Evolutionary conservation across 2,113 vertebrate genomes (phyloP), one percentile per base, ranked within the genome.

Genomic region (Rhabdomys dilectus): DNA sequence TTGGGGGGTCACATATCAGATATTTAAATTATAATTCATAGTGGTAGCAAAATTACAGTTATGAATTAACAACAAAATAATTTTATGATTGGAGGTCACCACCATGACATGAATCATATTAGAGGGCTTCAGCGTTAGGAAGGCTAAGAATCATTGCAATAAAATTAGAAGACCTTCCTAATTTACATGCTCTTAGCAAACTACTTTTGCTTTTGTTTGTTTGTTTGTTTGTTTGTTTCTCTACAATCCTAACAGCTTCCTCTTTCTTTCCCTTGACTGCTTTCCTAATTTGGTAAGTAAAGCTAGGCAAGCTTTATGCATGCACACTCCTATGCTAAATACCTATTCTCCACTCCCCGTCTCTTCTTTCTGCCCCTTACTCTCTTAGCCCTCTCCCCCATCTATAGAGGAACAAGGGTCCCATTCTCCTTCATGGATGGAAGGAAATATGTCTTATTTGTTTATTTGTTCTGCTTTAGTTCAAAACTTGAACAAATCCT

Each of bases 261-360:
- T 64, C n/a, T 7, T 76, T 77, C 10, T n/a, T 56, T 86, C 26
- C 39, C 75, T 91, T 42, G 17, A 11, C 39, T 94, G 17, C 58
- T 72, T 3, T 5, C 68, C 42, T 26, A 66, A 36, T 15, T 24
- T 58, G 10, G 10, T 5, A 39, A n/a, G 26, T 31, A 73, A 29
- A 64, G 24, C 3, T 73, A 7, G 15, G 21, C 29, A 1, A 89
- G n/a, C 48, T 42, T 77, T 21, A 89, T 0, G n/a, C 6, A 19
- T 6, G 8, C 13, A 90, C 15, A 88, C 22, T 45, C 42, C 13
- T 6, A 4, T 77, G 62, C 4, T 75, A 29, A 89, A 56, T 34
- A 3, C 31, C 11, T 11, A 7, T n/a, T 22, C 12, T 16, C 7
- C 4, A 9, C 51, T 9, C 1, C 51, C 51, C 51, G 0, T n/a